Conservation (phyloP, 2,113 vertebrate genomes). For the Nymphicus hollandicus region DNA sequence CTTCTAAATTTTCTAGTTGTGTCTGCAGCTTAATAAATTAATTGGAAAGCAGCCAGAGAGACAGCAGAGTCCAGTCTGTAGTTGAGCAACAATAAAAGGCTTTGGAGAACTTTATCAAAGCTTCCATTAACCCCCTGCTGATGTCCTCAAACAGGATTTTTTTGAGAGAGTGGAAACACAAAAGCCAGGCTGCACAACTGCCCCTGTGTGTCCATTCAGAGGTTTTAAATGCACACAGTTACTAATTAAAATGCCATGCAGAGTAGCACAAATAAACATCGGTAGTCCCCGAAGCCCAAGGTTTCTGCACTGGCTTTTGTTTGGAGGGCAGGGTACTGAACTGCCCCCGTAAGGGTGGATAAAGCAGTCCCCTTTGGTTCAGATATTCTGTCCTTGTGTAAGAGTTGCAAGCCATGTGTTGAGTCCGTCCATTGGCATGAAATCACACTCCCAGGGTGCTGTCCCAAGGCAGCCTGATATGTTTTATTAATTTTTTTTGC, state of each 20-base stretch:
- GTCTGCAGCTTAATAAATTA: conserved; percentile 49
- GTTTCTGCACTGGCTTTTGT: neutral
- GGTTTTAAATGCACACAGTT: conserved; percentile 60
- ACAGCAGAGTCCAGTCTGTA: conserved; percentile 49
- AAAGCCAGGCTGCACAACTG: conserved; percentile 58
- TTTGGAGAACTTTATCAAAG: conserved; percentile 70
- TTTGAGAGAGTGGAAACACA: conserved; percentile 43
- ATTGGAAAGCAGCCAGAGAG: conserved; percentile 45
- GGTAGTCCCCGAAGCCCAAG: neutral
- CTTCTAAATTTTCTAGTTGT: conserved; percentile 20
- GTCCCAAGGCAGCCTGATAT: neutral
- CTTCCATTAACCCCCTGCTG: conserved; percentile 69
- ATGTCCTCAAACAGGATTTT: conserved; percentile 60
- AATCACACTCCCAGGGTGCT: neutral
- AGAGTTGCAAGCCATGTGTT: neutral
- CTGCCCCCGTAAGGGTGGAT: neutral
- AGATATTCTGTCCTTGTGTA: neutral
- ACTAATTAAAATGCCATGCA: conserved; percentile 63
- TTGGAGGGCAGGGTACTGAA: neutral
- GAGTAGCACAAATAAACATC: conserved; percentile 28
- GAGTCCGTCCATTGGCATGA: neutral
- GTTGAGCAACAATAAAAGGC: conserved; percentile 67
- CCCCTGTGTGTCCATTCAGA: conserved; percentile 62
- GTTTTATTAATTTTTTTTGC: neutral
- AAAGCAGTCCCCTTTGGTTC: neutral